A percentile compares a stretch with the other conserved stretches of the same genome.
These are phyloP conservation scores for Molossus molossus DNA, from an alignment of 2,797 vertebrate genomes.

Conservation along the genomic window DNA sequence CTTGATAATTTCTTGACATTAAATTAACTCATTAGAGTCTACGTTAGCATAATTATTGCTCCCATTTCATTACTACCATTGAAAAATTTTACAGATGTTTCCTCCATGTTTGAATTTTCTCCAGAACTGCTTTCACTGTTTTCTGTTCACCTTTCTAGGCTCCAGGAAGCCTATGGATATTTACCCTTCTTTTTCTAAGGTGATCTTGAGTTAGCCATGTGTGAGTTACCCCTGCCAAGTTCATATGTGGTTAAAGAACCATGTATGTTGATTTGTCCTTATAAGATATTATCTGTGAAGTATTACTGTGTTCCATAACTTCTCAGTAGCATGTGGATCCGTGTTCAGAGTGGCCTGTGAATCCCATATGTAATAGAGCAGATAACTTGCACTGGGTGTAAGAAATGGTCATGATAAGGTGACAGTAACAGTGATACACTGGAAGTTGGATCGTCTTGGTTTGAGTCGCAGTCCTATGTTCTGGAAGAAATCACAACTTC, in stretches of 20 bases:
- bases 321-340: neutral
- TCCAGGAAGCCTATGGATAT: neutral
- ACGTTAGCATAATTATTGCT: neutral
- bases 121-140: constrained; percentile 1
- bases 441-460: neutral
- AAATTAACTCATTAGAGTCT: neutral
- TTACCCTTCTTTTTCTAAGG: neutral
- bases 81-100: neutral
- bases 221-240: neutral
- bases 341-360: neutral
- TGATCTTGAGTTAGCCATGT: neutral
- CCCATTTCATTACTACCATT: neutral
- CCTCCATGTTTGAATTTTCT: neutral
- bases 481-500: neutral
- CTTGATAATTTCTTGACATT: neutral
- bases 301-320: neutral
- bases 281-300: neutral
- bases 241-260: neutral
- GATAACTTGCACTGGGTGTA: neutral
- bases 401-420: neutral
- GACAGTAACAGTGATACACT: neutral
- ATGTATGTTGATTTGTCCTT: neutral
- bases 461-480: neutral
- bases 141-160: neutral
- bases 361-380: neutral